phyloP scores from a whole-genome alignment of 2,797 vertebrate species.

The Mionectes olivaceus region DNA sequence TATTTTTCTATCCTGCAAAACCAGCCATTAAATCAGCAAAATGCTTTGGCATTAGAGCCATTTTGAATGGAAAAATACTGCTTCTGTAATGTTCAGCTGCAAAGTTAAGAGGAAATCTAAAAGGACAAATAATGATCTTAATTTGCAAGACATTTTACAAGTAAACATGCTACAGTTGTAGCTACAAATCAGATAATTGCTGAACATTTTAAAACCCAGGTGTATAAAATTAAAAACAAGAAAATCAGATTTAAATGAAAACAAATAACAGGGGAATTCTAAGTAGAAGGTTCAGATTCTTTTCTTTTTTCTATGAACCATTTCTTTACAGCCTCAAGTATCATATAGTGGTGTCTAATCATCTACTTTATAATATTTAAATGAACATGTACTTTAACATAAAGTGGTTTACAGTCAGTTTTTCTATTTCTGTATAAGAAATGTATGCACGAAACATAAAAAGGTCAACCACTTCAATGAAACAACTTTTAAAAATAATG shows the following conservation, averaged over 20 bases:
- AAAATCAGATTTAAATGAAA: constrained; percentile 30
- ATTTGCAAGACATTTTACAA: constrained; percentile 48
- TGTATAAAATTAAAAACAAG: constrained; percentile 49
- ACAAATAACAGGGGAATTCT: background rate
- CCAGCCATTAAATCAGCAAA: constrained; percentile 55
- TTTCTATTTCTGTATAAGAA: constrained; percentile 26
- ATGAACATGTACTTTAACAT: background rate
- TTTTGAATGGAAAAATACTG: constrained; percentile 44
- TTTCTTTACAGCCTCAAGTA: constrained; percentile 11
- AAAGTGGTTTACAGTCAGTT: background rate
- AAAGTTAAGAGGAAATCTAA: constrained; percentile 43
- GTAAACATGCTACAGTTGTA: constrained; percentile 30
- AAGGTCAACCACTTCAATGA: constrained; percentile 41
- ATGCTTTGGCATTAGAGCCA: background rate
- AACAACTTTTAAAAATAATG: constrained; percentile 57
- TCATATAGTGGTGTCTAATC: background rate
- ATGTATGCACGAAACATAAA: constrained; percentile 14
- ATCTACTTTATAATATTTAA: constrained; percentile 5
- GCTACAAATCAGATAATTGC: constrained; percentile 61
- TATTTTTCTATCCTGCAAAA: constrained; percentile 49
- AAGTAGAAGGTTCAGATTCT: background rate
- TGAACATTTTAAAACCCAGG: constrained; percentile 30
- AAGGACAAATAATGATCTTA: constrained; percentile 27
- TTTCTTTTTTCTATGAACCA: background rate
- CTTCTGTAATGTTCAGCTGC: background rate